These are phyloP conservation scores for Meghimatium bilineatum DNA, from an alignment of 2,888 invertebrate genomes.

Conservation along the genomic window DNA sequence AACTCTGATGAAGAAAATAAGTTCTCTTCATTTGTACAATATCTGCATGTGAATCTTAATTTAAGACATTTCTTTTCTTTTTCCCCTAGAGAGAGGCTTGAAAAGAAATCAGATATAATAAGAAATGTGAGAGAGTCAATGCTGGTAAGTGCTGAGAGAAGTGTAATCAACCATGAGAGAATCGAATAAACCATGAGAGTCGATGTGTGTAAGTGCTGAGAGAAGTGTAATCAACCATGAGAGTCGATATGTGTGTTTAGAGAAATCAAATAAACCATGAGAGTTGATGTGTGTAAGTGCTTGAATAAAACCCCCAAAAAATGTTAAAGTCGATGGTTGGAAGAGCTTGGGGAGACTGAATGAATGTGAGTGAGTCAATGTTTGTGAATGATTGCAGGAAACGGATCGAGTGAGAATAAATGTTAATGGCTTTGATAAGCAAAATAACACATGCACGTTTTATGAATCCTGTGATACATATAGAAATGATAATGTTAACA, in stretches of 20 bases:
- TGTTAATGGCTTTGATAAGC: too few relatives aligned
- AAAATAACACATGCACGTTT: too few relatives aligned
- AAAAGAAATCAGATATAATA: slow-evolving; percentile 83
- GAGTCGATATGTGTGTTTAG: too few relatives aligned
- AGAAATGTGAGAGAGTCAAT: slow-evolving; percentile 88
- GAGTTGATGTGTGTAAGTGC: not conserved
- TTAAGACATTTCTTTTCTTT: not conserved
- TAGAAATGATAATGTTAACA: too few relatives aligned
- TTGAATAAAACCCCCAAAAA: not conserved
- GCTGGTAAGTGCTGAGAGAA: slow-evolving; percentile 78
- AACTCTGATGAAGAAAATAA: too few relatives aligned
- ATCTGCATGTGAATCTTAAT: too few relatives aligned
- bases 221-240: too few relatives aligned
- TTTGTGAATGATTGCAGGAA: not conserved
- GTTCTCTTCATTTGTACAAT: too few relatives aligned
- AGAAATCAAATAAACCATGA: slow-evolving; percentile 63
- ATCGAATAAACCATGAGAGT: too few relatives aligned
- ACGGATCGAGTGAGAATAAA: too few relatives aligned
- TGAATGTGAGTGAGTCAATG: not conserved
- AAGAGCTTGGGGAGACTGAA: not conserved
- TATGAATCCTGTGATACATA: too few relatives aligned
- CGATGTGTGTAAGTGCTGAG: not conserved
- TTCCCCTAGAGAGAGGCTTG: slow-evolving; percentile 82
- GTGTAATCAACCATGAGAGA: too few relatives aligned
- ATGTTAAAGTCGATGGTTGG: not conserved